Conservation (phyloP, 2,797 vertebrate species). For the Taeniopygia guttata region DNA sequence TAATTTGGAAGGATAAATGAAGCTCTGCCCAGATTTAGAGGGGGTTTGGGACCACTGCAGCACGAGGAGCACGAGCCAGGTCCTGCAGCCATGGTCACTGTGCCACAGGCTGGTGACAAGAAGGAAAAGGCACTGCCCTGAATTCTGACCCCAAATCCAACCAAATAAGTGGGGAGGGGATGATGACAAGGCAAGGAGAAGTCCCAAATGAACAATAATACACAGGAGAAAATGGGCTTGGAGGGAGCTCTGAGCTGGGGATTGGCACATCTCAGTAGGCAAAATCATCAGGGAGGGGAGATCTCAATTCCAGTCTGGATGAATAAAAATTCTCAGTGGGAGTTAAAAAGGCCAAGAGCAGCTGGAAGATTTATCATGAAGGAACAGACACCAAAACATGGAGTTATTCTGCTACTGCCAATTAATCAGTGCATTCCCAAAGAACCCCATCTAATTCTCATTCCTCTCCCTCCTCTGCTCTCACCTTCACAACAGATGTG, state of each 20-base stretch:
- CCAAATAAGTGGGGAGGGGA: background rate
- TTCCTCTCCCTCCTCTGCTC: background rate
- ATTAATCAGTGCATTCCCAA: background rate
- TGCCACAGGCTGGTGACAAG: background rate
- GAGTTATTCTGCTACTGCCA: background rate
- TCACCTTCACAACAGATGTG: background rate
- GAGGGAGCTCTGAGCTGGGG: background rate
- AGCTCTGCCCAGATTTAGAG: background rate
- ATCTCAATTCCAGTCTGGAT: background rate
- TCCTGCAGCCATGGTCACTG: background rate
- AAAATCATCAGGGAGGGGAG: background rate
- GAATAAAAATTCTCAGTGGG: background rate
- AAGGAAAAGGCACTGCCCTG: background rate
- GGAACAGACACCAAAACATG: background rate
- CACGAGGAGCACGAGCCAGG: rapidly evolving
- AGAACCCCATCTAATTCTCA: background rate
- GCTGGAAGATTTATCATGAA: background rate
- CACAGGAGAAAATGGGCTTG: background rate
- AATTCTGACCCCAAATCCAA: background rate
- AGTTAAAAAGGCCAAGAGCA: background rate
- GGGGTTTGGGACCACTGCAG: rapidly evolving
- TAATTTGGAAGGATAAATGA: background rate
- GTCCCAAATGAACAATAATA: background rate
- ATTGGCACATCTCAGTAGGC: background rate
- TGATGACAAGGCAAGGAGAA: background rate